Base-by-base conservation (phyloP, 2,113 vertebrate genomes). In the Anhinga anhinga region DNA sequence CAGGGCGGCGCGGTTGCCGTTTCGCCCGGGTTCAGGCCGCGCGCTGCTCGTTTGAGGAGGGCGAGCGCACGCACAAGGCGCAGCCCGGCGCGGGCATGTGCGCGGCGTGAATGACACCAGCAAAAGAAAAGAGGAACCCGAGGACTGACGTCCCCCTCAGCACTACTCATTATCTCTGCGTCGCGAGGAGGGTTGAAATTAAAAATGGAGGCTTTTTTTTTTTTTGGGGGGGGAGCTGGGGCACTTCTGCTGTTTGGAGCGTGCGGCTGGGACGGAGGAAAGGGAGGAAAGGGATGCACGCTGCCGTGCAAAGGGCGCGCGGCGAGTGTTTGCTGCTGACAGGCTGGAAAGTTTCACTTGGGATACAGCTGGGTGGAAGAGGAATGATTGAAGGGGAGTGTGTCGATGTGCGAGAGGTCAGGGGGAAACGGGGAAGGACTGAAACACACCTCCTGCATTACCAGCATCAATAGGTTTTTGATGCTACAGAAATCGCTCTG, bases 331-430 rank as follows among this genome's bases (percentile, higher is more conserved):
- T 19, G 67, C 44, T 29, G 63, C 63, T 16, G 91, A 36, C 50
- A 58, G 70, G 52, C 56, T 80, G 79, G 66, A 23, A 87, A 90
- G 86, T 72, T 96, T 93, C 36, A 29, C 26, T 91, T 69, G n/a
- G 61, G 69, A 94, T 88, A 86, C 21, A 74, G 88, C 67, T 49
- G 61, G 30, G 85, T 10, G 85, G 85, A 90, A 95, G 73, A 56
- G 32, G 15, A 84, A 65, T 94, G 89, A 97, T 94, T 94, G 91
- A 85, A 89, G 92, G 76, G 79, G 94, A 94, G 93, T 53, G 65
- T 80, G 90, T 65, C 7, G 25, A 91, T 32, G 63, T 27, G 73
- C 29, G 36, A 20, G 72, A 96, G 87, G 93, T 97, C 93, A 96
- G 92, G 74, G 84, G 18, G 19, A 98, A 94, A 73, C 34, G 34